Conservation (phyloP, 2,797 vertebrate species). For the Luscinia megarhynchos region DNA sequence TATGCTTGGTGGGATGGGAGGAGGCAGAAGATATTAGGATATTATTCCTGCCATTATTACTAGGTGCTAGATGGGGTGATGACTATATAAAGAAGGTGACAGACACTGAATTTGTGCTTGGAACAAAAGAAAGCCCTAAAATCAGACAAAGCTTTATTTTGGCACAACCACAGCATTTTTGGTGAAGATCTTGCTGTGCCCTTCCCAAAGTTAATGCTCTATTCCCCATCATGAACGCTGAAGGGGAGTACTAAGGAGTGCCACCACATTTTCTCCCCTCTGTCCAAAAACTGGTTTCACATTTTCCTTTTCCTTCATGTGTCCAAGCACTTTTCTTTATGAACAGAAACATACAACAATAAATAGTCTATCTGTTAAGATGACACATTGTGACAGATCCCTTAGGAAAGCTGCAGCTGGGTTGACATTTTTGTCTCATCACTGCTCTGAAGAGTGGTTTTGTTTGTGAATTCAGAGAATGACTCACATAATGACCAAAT, state of each 20-base stretch:
- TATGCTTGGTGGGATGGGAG: neutral
- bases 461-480: conserved; percentile 19
- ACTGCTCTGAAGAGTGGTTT: conserved; percentile 20
- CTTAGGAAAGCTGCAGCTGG: conserved; percentile 9
- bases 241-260: neutral
- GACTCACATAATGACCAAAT: conserved; percentile 5
- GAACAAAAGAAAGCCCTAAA: conserved; percentile 26
- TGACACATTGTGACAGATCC: neutral
- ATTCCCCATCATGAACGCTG: neutral
- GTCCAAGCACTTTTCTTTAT: conserved; percentile 2
- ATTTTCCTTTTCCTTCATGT: neutral
- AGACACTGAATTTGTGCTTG: neutral
- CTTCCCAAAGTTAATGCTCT: neutral
- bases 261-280: neutral
- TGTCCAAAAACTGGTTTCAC: neutral
- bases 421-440: conserved; percentile 35
- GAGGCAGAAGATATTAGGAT: neutral
- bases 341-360: neutral
- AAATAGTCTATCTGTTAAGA: conserved; percentile 8
- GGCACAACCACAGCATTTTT: neutral
- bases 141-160: conserved; percentile 13
- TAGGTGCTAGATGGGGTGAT: conserved; percentile 5
- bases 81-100: neutral
- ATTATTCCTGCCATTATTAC: conserved; percentile 12
- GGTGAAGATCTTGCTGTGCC: neutral